A percentile compares a stretch with the other conserved stretches of the same genome.
phyloP scores from a whole-genome alignment of 1,140 invertebrate species.

The Drosophila azteca region DNA sequence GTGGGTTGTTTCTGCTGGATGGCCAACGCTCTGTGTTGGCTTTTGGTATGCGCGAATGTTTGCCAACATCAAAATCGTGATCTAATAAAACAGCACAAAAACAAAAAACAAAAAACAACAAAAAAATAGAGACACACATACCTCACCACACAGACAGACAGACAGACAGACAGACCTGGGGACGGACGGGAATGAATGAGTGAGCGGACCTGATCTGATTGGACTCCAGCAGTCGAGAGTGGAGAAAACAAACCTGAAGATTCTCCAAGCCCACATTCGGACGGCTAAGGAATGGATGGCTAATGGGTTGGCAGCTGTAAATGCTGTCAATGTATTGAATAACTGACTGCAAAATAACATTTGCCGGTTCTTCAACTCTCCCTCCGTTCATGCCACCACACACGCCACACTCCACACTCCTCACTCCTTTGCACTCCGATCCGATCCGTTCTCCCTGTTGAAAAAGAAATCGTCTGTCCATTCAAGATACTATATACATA shows the following conservation, averaged over 20 bases:
- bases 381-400: no score
- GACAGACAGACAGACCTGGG: no score
- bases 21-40: constrained; percentile 37
- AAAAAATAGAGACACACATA: constrained; percentile 51
- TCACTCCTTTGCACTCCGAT: no score
- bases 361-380: constrained; percentile 16
- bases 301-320: constrained; percentile 26
- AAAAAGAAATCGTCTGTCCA: constrained; percentile 63
- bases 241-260: neutral
- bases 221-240: constrained; percentile 2
- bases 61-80: constrained; percentile 78
- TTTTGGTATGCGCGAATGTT: constrained; percentile 75
- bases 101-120: neutral
- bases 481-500: constrained; percentile 37
- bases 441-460: constrained; percentile 11
- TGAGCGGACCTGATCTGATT: constrained; percentile 55
- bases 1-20: constrained; percentile 20
- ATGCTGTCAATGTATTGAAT: constrained; percentile 56
- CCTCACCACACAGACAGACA: neutral
- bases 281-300: neutral
- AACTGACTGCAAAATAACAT: constrained; percentile 47
- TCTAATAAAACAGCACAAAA: constrained; percentile 61
- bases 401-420: no score
- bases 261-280: constrained; percentile 37
- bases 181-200: constrained; percentile 18